Percentiles rank a stretch among this genome's conserved stretches.
Conservation (phyloP, 2,113 vertebrate genomes). For the Protobothrops mucrosquamatus region DNA sequence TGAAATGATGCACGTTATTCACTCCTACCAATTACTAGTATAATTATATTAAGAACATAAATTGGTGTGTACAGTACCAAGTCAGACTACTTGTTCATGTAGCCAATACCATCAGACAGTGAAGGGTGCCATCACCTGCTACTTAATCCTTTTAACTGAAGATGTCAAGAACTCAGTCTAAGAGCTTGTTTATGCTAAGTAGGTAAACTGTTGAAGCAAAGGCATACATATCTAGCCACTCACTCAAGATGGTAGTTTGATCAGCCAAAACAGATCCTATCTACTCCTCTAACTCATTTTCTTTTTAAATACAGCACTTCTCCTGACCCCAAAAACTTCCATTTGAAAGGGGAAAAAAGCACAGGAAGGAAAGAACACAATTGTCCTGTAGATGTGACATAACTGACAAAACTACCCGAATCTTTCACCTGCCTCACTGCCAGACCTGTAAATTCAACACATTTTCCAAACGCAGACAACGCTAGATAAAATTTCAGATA, state of each 20-base stretch:
- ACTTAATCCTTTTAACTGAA: background rate
- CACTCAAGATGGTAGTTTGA: background rate
- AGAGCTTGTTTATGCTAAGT: background rate
- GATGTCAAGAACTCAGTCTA: background rate
- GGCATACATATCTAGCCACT: background rate
- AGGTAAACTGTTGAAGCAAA: background rate
- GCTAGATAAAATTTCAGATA: background rate
- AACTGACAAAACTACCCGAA: slow-evolving; percentile 13
- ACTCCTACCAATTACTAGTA: background rate
- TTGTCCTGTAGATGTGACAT: background rate
- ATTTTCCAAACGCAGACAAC: background rate
- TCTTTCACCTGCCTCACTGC: slow-evolving; percentile 33
- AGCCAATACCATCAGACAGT: background rate
- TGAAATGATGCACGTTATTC: background rate
- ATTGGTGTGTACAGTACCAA: background rate
- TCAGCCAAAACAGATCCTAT: background rate
- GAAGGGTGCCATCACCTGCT: background rate
- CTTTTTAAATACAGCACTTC: background rate
- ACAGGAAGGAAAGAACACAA: slow-evolving; percentile 32
- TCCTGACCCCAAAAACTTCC: background rate
- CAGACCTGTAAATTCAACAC: slow-evolving; percentile 26
- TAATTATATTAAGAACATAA: background rate
- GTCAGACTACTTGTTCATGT: background rate
- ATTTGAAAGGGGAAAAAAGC: slow-evolving; percentile 1
- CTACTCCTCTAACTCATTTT: background rate